Percentiles rank a stretch among this genome's conserved stretches.
These are phyloP conservation scores for Merops nubicus DNA, from an alignment of 2,113 vertebrate genomes.

Conservation along the genomic window DNA sequence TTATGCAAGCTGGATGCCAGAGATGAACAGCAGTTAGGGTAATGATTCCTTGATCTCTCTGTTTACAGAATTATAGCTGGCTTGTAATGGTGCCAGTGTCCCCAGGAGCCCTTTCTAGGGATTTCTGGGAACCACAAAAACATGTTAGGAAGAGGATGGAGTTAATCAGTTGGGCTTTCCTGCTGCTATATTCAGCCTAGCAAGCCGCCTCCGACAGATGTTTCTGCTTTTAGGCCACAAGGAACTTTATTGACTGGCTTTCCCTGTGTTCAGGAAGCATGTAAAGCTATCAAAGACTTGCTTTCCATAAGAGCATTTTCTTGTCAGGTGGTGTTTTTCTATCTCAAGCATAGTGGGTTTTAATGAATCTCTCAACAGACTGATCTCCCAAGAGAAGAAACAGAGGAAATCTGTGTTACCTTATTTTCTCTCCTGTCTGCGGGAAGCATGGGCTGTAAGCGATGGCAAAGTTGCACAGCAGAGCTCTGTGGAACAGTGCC, in stretches of 20 bases:
- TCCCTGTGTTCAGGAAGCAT: conserved; percentile 7
- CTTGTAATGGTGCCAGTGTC: conserved; percentile 44
- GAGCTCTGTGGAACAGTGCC: not conserved
- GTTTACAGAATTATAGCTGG: conserved; percentile 43
- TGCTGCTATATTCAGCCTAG: conserved; percentile 62
- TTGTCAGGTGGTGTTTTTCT: conserved; percentile 15
- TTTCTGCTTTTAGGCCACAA: conserved; percentile 60
- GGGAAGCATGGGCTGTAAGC: not conserved
- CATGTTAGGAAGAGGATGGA: conserved; percentile 58
- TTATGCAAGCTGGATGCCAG: conserved; percentile 3
- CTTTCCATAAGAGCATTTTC: not conserved
- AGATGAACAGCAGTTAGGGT: conserved; percentile 13
- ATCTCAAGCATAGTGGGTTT: not conserved
- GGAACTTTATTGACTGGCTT: conserved; percentile 35
- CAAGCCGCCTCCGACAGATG: conserved; percentile 56
- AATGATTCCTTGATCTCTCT: conserved; percentile 32
- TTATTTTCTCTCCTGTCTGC: not conserved
- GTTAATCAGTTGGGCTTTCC: conserved; percentile 66
- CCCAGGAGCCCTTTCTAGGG: conserved; percentile 61
- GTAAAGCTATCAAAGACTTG: conserved; percentile 5
- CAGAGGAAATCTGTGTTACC: not conserved
- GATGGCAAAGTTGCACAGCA: fast-evolving
- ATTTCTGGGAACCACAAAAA: conserved; percentile 54
- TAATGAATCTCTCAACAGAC: not conserved
- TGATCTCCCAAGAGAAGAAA: not conserved